These are phyloP conservation scores for Callinectes sapidus DNA, from an alignment of 2,888 invertebrate genomes.

Conservation along the genomic window DNA sequence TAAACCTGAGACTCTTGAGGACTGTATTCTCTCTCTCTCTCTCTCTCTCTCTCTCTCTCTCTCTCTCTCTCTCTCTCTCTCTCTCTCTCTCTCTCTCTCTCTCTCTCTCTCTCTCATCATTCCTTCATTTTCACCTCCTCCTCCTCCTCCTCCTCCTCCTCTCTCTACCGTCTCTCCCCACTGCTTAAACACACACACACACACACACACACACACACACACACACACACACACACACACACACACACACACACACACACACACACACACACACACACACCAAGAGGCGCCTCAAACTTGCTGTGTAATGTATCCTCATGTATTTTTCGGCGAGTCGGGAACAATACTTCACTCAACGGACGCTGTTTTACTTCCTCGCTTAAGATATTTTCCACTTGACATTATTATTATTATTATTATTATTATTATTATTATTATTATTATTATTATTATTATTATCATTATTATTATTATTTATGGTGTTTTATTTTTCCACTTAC, in stretches of 20 bases:
- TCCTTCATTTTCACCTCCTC: not conserved
- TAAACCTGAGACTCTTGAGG: not conserved
- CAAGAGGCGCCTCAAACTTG: not conserved
- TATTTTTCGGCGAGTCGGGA: not conserved
- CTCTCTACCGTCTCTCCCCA: not conserved
- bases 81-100: conserved; percentile 12
- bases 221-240: not conserved
- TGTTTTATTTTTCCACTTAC: not conserved
- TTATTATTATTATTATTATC: too few relatives aligned
- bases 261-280: too few relatives aligned
- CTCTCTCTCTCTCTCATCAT: conserved; percentile 13
- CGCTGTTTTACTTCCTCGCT: not conserved
- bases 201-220: not conserved
- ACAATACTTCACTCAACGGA: not conserved
- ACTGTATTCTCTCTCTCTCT: not conserved
- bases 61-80: conserved; percentile 21
- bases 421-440: too few relatives aligned
- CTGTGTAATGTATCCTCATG: not conserved
- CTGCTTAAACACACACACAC: not conserved
- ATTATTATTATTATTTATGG: too few relatives aligned
- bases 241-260: too few relatives aligned
- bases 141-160: not conserved
- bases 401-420: not conserved
- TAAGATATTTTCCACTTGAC: not conserved
- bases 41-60: conserved; percentile 31